A percentile compares a stretch with the other conserved stretches of the same genome.
phyloP scores from a whole-genome alignment of 2,113 vertebrate species.

The Macroglossus sobrinus region DNA sequence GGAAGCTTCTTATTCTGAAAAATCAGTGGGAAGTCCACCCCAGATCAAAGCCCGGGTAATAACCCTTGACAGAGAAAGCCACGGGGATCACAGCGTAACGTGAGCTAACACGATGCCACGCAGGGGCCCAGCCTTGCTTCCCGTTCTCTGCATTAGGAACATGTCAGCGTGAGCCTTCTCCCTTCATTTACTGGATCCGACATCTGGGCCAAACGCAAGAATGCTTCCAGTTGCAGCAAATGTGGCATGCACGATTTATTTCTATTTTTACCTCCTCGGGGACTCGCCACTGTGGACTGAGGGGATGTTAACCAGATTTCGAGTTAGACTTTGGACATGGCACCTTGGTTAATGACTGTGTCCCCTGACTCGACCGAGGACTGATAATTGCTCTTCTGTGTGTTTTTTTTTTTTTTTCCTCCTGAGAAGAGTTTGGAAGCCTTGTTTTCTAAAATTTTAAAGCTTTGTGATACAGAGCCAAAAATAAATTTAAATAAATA shows the following conservation, averaged over 20 bases:
- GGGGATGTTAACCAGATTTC: neutral
- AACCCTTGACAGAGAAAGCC: constrained; percentile 49
- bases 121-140: neutral
- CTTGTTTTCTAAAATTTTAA: neutral
- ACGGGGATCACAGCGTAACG: neutral
- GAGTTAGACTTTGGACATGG: neutral
- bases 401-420: neutral
- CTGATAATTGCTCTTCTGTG: accelerated
- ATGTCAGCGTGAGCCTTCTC: neutral
- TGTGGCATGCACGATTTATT: accelerated
- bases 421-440: neutral
- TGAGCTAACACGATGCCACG: neutral
- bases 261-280: neutral
- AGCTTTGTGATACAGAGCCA: neutral
- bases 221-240: neutral
- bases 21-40: constrained; percentile 24
- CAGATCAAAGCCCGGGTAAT: constrained; percentile 63
- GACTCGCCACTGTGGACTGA: neutral
- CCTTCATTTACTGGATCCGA: neutral
- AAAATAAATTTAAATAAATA: neutral
- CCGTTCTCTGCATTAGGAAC: neutral
- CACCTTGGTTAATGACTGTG: neutral
- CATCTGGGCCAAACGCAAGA: neutral
- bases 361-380: neutral
- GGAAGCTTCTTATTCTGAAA: constrained; percentile 30